These are phyloP conservation scores for Muraenolepis orangiensis DNA, from an alignment of 2,797 vertebrate species.

Conservation along the genomic window DNA sequence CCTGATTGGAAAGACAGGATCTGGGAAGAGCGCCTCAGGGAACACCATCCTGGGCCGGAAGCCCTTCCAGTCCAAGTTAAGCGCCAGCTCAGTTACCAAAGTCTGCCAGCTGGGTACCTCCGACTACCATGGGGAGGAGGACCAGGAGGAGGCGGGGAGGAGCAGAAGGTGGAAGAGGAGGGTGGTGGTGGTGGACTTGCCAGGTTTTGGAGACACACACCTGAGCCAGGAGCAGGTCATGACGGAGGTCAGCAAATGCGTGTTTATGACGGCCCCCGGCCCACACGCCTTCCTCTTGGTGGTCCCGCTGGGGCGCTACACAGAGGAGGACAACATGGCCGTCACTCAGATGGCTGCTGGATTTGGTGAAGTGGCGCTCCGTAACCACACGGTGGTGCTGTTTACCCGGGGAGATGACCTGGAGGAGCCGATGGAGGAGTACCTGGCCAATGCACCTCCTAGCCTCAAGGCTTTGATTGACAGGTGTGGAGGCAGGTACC, in stretches of 20 bases:
- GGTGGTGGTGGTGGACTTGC: constrained; percentile 73
- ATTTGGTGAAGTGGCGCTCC: constrained; percentile 67
- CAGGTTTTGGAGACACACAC: constrained; percentile 74
- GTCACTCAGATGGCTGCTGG: constrained; percentile 51
- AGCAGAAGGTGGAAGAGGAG: constrained; percentile 36
- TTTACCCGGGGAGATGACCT: constrained; percentile 74
- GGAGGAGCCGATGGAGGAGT: constrained; percentile 60
- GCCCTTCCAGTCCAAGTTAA: constrained; percentile 66
- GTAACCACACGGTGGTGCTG: constrained; percentile 68
- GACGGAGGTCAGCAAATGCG: constrained; percentile 70
- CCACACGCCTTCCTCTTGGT: constrained; percentile 80
- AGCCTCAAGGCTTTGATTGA: constrained; percentile 62
- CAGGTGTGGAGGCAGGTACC: constrained; percentile 68
- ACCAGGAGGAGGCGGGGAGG: neutral
- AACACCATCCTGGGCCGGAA: constrained; percentile 74
- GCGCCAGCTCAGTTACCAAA: constrained; percentile 68
- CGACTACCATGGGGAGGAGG: constrained; percentile 39
- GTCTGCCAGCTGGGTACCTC: constrained; percentile 56
- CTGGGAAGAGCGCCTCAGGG: constrained; percentile 76
- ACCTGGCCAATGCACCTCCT: constrained; percentile 57
- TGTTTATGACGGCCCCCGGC: constrained; percentile 69
- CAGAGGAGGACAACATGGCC: constrained; percentile 59
- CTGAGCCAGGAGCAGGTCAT: constrained; percentile 54
- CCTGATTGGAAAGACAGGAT: constrained; percentile 73
- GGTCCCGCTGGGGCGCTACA: constrained; percentile 76